These are phyloP conservation scores for Ferdinandea cuprea DNA, from an alignment of 2,888 invertebrate species.

Conservation along the genomic window DNA sequence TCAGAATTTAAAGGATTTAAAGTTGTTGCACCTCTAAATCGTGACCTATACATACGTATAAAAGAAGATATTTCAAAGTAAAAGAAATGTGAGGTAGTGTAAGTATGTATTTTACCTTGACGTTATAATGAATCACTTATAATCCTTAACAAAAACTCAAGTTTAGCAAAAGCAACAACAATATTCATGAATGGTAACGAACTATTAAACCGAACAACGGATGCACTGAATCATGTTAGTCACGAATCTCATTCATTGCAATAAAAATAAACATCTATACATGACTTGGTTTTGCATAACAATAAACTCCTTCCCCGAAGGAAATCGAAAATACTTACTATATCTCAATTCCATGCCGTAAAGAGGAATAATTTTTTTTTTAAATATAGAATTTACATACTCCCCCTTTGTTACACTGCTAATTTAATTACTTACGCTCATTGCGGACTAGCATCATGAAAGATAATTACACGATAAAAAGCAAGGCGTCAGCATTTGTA, in stretches of 20 bases:
- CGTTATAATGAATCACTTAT: too few species aligned
- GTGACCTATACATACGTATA: too few species aligned
- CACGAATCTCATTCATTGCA: slow-evolving; percentile 6
- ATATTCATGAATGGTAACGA: slow-evolving; percentile 2
- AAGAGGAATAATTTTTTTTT: slow-evolving; percentile 25
- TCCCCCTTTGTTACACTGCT: slow-evolving; percentile 76
- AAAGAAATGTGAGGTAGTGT: too few species aligned
- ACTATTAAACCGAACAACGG: slow-evolving; percentile 25
- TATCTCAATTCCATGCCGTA: slow-evolving; percentile 9
- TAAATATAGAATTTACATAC: slow-evolving; percentile 36
- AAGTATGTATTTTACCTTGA: too few species aligned
- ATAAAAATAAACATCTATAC: slow-evolving; percentile 7
- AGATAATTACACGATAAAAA: slow-evolving; percentile 75
- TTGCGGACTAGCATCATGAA: slow-evolving; percentile 77
- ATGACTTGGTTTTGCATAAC: slow-evolving; percentile 55
- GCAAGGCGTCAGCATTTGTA: slow-evolving; percentile 69
- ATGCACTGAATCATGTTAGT: slow-evolving; percentile 12
- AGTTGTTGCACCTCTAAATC: too few species aligned
- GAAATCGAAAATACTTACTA: slow-evolving; percentile 55
- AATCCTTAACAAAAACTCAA: too few species aligned
- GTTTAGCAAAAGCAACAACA: too few species aligned
- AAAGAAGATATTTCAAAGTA: too few species aligned
- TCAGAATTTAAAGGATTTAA: too few species aligned
- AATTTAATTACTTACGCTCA: slow-evolving; percentile 83
- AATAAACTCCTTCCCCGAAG: slow-evolving; percentile 21